Base-by-base conservation (phyloP, 1,140 invertebrate genomes). In the Meloidogyne floridensis region DNA sequence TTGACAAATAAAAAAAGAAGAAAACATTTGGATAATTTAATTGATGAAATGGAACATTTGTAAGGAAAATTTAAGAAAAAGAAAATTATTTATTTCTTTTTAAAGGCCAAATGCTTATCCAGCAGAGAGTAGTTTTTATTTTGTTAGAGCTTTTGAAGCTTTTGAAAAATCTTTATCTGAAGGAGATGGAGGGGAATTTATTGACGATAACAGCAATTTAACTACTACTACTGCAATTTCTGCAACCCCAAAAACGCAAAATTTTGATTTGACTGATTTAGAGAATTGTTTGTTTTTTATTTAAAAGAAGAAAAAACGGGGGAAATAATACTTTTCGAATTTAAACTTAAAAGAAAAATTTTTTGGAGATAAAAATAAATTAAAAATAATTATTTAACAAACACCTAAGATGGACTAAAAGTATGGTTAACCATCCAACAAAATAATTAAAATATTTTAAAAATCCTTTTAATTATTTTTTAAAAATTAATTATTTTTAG, bases 21-120 rank as follows among this genome's bases (percentile, higher is more conserved):
- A 18, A 73, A 65, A n/a, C 75, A 82, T 51, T 51, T 89, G 11
- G 84, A 90, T 73, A 71, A 80, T 20, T 80, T 89, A 9, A 86
- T 89, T 42, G 73, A 82, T 11, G 87, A 89, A 32, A 84, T 89
- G 82, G 88, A 89, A 80, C 54, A 53, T 9, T 43, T 88, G 5
- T 79, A 81, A 20, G 84, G 80, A 54, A 75, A 13, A 47, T 47
- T 59, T 65, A n/a, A n/a, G 15, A n/a, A 7, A 7, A 71, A 10
- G 32, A 20, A 3, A 70, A 4, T 43, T 43, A 71, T 42, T 78
- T 69, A 32, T 47, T 20, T 78, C 18, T 70, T 77, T 70, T n/a
- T 72, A 32, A 43, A 79, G 77, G n/a, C 42, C 69, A 47, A 71
- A 72, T 71, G 77, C 77, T 72, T 79, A 79, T 72, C 77, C 77